These are phyloP conservation scores for Lindbergichthys nudifrons DNA, from an alignment of 2,797 vertebrate genomes.

Conservation along the genomic window DNA sequence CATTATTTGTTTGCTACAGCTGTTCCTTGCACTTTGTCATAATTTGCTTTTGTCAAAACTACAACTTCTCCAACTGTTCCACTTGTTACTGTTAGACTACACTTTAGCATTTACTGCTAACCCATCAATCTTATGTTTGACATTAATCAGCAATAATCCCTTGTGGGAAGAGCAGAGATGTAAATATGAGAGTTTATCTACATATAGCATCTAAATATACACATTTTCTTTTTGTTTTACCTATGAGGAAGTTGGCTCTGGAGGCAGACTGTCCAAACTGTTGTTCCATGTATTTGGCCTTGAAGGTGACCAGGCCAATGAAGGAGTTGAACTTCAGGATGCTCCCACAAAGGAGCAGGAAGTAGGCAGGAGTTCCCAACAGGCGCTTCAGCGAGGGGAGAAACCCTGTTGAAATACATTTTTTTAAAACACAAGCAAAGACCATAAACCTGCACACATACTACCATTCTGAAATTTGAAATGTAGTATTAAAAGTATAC, in stretches of 20 bases:
- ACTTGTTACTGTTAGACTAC: neutral
- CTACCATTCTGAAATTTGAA: neutral
- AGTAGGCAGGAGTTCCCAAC: slow-evolving; percentile 80
- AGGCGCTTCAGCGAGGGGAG: slow-evolving; percentile 81
- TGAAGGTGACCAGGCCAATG: slow-evolving; percentile 84
- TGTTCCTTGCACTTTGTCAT: too few species aligned
- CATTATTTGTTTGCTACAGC: too few species aligned
- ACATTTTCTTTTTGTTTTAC: slow-evolving; percentile 54
- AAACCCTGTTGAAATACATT: slow-evolving; percentile 72
- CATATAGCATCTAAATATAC: neutral
- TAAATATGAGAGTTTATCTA: too few species aligned
- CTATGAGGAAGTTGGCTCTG: slow-evolving; percentile 87
- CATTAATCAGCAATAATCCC: too few species aligned
- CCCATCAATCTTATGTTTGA: neutral
- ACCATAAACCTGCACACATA: neutral
- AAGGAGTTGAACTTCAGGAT: slow-evolving; percentile 84
- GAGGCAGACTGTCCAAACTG: slow-evolving; percentile 87
- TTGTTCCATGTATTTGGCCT: slow-evolving; percentile 87
- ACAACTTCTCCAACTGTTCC: too few species aligned
- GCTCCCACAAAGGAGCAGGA: slow-evolving; percentile 81
- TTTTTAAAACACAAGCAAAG: neutral
- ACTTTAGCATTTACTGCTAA: neutral
- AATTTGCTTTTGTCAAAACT: too few species aligned
- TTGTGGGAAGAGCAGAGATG: neutral
- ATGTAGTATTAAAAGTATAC: neutral